Conservation (phyloP, 2,888 invertebrate species). For the Netelia inedita region DNA sequence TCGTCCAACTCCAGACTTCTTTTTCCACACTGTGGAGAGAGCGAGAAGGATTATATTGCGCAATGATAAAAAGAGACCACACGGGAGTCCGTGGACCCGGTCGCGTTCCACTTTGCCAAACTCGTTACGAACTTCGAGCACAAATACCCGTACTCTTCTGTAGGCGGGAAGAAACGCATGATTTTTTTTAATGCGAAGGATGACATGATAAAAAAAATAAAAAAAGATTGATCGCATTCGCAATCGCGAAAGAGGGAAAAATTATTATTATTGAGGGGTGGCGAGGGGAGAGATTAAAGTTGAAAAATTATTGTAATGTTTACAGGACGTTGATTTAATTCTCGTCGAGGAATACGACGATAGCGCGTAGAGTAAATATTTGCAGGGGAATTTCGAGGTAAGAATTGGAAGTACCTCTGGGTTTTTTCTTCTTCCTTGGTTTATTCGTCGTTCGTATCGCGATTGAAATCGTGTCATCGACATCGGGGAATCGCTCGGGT, state of each 20-base stretch:
- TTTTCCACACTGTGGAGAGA: not conserved
- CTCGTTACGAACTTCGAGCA: slow-evolving; percentile 40
- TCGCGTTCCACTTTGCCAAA: slow-evolving; percentile 60
- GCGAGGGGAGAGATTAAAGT: no score
- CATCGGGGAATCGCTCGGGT: no score
- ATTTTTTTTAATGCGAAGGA: not conserved
- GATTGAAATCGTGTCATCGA: no score
- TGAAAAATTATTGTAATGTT: no score
- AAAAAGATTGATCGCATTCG: not conserved
- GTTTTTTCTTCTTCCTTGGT: no score
- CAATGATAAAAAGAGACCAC: slow-evolving; percentile 33
- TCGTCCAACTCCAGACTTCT: slow-evolving; percentile 24
- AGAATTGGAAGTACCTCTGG: no score
- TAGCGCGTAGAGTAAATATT: no score
- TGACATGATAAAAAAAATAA: not conserved
- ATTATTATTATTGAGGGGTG: not conserved
- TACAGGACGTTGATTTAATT: no score
- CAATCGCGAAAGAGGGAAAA: not conserved
- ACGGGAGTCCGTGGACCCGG: slow-evolving; percentile 34
- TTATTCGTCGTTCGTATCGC: no score
- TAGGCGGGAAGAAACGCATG: not conserved
- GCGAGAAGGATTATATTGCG: slow-evolving; percentile 52
- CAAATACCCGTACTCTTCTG: not conserved
- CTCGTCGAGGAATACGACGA: no score
- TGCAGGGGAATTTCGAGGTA: no score